Evolutionary conservation across 2,888 invertebrate species (phyloP).

Genomic region (Pediacus dermestoides): DNA sequence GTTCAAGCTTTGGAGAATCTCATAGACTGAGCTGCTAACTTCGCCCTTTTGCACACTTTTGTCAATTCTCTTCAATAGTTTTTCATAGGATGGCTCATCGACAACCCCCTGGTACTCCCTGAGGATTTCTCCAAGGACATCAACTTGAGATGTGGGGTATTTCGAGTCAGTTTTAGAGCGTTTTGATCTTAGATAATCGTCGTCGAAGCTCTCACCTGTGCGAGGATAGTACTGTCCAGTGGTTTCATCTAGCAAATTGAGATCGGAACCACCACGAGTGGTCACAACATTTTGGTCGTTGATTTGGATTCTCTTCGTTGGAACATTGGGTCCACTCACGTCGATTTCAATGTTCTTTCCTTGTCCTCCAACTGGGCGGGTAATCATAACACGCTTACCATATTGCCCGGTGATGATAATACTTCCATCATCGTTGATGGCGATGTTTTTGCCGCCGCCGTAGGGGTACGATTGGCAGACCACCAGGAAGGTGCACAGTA

Average conservation of each 20-base stretch:
- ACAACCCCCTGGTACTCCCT: conserved; percentile 26
- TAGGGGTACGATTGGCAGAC: conserved; percentile 19
- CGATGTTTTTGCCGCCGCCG: conserved; percentile 17
- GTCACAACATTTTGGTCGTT: conserved; percentile 19
- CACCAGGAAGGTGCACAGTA: conserved; percentile 20
- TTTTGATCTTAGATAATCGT: conserved; percentile 11
- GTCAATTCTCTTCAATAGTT: conserved; percentile 24
- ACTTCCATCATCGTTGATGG: conserved; percentile 29
- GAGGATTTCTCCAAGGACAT: conserved; percentile 24
- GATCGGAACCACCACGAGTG: too few species aligned
- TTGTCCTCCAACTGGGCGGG: conserved; percentile 18
- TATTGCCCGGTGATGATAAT: conserved; percentile 23
- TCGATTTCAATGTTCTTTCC: conserved; percentile 28
- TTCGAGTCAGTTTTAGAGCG: background rate
- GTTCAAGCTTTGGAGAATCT: conserved; percentile 17
- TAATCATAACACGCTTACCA: conserved; percentile 26
- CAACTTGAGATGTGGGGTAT: conserved; percentile 16
- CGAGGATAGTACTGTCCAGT: conserved; percentile 17
- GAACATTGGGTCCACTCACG: conserved; percentile 23
- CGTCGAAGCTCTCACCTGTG: conserved; percentile 1
- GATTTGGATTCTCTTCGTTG: conserved; percentile 26
- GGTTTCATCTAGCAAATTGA: too few species aligned
- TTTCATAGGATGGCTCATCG: conserved; percentile 22
- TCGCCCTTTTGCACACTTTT: conserved; percentile 24
- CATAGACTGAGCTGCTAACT: conserved; percentile 20